Conservation (phyloP, 2,888 invertebrate species). For the Andrena chrysosceles region DNA sequence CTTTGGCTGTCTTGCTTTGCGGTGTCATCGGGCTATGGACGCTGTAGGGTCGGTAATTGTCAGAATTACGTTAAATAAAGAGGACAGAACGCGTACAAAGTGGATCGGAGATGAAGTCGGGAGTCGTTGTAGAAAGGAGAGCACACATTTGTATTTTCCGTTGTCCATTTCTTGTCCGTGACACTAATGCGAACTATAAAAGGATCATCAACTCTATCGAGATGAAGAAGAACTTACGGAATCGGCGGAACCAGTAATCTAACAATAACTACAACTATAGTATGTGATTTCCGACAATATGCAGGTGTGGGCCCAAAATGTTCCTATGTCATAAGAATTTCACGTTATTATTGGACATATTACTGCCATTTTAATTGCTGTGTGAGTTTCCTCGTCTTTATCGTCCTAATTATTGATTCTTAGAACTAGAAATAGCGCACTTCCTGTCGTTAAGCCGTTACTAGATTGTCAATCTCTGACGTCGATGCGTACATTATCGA, state of each 20-base stretch:
- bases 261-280: background rate
- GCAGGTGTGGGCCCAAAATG: conserved; percentile 20
- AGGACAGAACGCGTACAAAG: background rate
- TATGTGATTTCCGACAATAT: conserved; percentile 19
- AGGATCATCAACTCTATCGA: no score
- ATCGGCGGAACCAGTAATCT: no score
- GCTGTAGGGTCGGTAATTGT: conserved; percentile 17
- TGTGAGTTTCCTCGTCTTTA: background rate
- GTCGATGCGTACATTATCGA: background rate
- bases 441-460: background rate
- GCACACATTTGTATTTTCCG: background rate
- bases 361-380: background rate
- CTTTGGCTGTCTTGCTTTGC: conserved; percentile 62
- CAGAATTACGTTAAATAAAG: background rate
- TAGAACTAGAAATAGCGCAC: background rate
- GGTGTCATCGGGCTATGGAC: conserved; percentile 23
- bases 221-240: no score
- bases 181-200: background rate
- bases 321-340: conserved; percentile 31
- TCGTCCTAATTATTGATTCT: background rate
- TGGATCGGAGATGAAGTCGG: background rate
- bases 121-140: background rate
- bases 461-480: background rate
- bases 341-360: conserved; percentile 18
- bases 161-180: background rate